These are phyloP conservation scores for Eupeodes latifasciatus DNA, from an alignment of 2,888 invertebrate species.

Conservation along the genomic window DNA sequence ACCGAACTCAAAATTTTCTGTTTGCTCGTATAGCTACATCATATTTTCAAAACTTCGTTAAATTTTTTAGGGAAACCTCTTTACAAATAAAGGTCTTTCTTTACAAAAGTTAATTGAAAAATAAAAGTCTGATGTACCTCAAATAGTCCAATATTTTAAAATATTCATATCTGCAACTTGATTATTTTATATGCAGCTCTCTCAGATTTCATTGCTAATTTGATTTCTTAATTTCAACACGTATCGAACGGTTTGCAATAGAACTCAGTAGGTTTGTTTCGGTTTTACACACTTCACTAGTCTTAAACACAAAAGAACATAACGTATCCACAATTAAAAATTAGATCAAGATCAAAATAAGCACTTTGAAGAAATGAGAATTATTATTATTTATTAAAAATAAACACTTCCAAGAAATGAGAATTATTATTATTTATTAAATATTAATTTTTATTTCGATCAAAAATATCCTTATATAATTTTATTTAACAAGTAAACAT, in stretches of 20 bases:
- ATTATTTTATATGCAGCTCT: neutral
- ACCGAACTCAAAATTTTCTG: no score
- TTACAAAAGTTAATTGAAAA: neutral
- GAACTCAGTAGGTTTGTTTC: neutral
- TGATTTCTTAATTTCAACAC: slow-evolving; percentile 5
- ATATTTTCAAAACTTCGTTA: no score
- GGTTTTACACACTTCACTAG: neutral
- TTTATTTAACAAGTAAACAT: no score
- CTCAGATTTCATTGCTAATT: slow-evolving; percentile 23
- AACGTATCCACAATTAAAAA: neutral
- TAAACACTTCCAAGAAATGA: neutral
- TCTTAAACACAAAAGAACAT: neutral
- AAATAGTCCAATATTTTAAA: neutral
- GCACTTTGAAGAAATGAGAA: neutral
- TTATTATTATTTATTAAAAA: neutral
- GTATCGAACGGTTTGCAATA: neutral
- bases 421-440: neutral
- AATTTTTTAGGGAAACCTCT: no score
- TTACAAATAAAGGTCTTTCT: neutral
- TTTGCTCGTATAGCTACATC: no score
- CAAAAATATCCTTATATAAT: neutral
- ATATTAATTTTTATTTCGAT: neutral
- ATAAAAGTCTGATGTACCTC: neutral
- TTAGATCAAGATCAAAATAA: neutral
- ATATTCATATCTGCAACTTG: neutral